These are phyloP conservation scores for Machimus atricapillus DNA, from an alignment of 2,888 invertebrate species.

Conservation along the genomic window DNA sequence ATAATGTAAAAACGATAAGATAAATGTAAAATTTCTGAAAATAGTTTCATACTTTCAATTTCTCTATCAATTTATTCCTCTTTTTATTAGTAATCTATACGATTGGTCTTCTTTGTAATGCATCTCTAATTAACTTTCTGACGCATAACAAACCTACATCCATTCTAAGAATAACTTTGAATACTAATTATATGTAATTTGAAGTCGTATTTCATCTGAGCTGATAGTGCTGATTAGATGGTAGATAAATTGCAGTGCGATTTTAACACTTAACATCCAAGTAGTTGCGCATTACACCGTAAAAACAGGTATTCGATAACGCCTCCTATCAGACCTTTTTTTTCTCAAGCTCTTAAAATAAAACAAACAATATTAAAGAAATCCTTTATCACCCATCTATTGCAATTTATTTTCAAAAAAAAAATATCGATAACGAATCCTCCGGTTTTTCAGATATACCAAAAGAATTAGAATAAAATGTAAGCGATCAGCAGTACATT, in stretches of 20 bases:
- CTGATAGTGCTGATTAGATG: neutral
- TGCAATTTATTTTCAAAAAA: neutral
- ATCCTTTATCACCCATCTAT: neutral
- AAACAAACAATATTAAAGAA: neutral
- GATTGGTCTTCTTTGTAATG: neutral
- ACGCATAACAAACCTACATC: neutral
- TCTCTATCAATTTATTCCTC: neutral
- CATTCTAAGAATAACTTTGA: neutral
- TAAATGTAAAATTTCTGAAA: neutral
- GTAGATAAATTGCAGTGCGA: neutral
- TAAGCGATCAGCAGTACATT: conserved; percentile 22
- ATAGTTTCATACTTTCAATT: neutral
- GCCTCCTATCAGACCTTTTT: neutral
- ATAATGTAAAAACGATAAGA: neutral
- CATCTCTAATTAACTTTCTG: neutral
- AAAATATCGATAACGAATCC: conserved; percentile 11
- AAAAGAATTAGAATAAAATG: conserved; percentile 22
- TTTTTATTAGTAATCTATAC: neutral
- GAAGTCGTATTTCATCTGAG: neutral
- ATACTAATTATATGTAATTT: neutral
- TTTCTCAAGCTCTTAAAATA: neutral
- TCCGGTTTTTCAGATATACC: conserved; percentile 29
- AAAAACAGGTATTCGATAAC: neutral
- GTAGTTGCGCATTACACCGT: neutral
- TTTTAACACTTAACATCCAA: neutral